Percentiles rank a stretch among this genome's conserved stretches.
These are phyloP conservation scores for Eolophus roseicapilla DNA, from an alignment of 2,113 vertebrate species.

Conservation along the genomic window DNA sequence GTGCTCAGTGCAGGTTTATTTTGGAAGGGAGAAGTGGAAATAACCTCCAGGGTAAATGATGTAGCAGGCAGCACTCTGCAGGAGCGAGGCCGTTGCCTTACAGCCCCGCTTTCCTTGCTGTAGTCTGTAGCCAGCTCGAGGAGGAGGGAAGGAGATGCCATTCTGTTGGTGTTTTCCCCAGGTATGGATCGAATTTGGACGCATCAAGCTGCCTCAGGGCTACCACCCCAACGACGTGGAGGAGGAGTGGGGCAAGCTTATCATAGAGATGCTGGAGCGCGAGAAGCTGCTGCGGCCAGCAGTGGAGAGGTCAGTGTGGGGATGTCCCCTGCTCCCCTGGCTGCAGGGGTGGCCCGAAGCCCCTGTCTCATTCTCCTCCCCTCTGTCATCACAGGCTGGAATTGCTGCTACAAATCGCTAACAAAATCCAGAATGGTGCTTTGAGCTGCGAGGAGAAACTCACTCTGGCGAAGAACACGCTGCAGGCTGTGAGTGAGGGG, in stretches of 20 bases:
- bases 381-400: constrained; percentile 80
- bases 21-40: not conserved
- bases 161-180: constrained; percentile 22
- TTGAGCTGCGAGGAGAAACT: constrained; percentile 97
- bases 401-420: constrained; percentile 92
- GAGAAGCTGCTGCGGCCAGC: constrained; percentile 93
- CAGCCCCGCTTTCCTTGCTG: not conserved
- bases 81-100: not conserved
- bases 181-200: constrained; percentile 98
- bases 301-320: constrained; percentile 84
- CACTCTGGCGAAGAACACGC: constrained; percentile 93
- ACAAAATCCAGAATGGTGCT: constrained; percentile 96
- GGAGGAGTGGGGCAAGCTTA: constrained; percentile 97
- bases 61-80: fast-evolving
- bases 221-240: constrained; percentile 95
- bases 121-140: fast-evolving
- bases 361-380: not conserved
- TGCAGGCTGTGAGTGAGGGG: constrained; percentile 89
- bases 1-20: not conserved
- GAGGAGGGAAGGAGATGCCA: not conserved
- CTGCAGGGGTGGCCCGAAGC: not conserved
- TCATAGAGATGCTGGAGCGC: constrained; percentile 96
- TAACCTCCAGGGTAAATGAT: not conserved
- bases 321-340: not conserved
- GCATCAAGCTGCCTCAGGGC: constrained; percentile 91